phyloP scores from a whole-genome alignment of 1,140 invertebrate species.

The Anoplophora glabripennis region DNA sequence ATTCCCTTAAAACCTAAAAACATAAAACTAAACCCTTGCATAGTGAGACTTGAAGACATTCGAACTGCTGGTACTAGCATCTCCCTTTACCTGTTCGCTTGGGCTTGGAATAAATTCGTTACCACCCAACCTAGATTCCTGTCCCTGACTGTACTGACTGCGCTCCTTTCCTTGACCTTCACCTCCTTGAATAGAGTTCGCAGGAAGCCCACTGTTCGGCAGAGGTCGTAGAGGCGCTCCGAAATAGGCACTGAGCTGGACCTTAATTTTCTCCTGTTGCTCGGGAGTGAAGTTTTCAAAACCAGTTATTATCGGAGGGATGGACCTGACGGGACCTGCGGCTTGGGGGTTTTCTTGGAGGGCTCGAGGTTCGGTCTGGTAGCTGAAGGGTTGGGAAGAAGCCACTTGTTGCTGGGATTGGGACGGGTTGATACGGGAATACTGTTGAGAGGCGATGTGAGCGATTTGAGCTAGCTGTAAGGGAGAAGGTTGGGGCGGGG shows the following conservation, averaged over 20 bases:
- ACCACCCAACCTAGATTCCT: too few species aligned
- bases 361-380: background rate
- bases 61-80: too few species aligned
- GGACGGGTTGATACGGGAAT: background rate
- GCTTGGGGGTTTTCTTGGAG: background rate
- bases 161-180: too few species aligned
- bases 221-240: conserved; percentile 31
- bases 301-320: conserved; percentile 45
- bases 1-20: too few species aligned
- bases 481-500: conserved; percentile 5
- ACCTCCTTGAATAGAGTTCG: too few species aligned
- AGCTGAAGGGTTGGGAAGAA: conserved; percentile 24
- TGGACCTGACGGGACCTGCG: conserved; percentile 7
- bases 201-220: background rate
- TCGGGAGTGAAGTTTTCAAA: conserved; percentile 46
- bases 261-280: conserved; percentile 46
- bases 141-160: too few species aligned
- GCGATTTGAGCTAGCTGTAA: conserved; percentile 27
- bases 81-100: too few species aligned
- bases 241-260: conserved; percentile 39
- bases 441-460: conserved; percentile 39
- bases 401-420: conserved; percentile 1
- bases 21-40: too few species aligned
- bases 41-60: too few species aligned
- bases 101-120: too few species aligned